A percentile compares a stretch with the other conserved stretches of the same genome.
Evolutionary conservation across 2,888 invertebrate species (phyloP).

Genomic region (Didymodactylos carnosus): DNA sequence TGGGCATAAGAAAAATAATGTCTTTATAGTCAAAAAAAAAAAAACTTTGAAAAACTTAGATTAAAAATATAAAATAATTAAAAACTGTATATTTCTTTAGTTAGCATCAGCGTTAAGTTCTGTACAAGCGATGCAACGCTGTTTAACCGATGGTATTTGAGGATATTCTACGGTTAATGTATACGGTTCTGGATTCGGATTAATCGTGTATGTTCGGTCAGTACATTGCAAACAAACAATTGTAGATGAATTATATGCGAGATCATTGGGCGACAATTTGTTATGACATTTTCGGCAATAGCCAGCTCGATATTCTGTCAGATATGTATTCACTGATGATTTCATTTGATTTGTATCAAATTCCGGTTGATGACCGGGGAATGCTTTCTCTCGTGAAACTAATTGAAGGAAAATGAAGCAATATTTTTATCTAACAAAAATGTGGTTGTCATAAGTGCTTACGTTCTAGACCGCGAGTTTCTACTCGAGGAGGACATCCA

Average conservation of each 20-base stretch:
- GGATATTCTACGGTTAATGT: not conserved
- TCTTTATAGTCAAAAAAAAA: too few relatives aligned
- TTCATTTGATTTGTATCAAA: conserved; percentile 22
- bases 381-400: conserved; percentile 24
- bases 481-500: conserved; percentile 21
- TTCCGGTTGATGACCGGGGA: conserved; percentile 29
- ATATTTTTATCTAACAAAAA: not conserved
- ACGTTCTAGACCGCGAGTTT: conserved; percentile 26
- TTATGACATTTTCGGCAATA: conserved; percentile 16
- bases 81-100: not conserved
- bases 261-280: not conserved
- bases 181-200: not conserved
- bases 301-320: conserved; percentile 25
- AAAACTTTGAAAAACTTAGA: too few relatives aligned
- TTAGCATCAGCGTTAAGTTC: not conserved
- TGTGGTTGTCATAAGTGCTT: not conserved
- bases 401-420: conserved; percentile 10
- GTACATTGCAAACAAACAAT: not conserved
- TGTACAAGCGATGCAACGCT: not conserved
- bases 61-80: too few relatives aligned
- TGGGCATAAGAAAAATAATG: too few relatives aligned
- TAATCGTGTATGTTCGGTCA: not conserved
- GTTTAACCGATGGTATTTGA: not conserved
- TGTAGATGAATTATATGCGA: not conserved
- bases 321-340: conserved; percentile 26